These are phyloP conservation scores for Phalanger gymnotis DNA, from an alignment of 2,797 vertebrate species.

Conservation along the genomic window DNA sequence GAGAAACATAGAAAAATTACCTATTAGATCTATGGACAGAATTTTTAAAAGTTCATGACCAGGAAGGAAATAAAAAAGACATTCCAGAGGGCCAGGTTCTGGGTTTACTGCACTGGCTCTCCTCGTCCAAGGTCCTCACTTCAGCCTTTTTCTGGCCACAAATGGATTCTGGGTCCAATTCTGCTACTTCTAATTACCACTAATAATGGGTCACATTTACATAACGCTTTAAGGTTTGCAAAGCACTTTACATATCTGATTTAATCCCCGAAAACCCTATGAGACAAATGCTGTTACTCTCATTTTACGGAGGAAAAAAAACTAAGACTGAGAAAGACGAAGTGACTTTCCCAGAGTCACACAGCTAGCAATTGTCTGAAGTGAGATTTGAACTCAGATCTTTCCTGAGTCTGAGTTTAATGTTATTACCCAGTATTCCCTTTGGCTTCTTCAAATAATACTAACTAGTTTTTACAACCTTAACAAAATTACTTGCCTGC, in stretches of 20 bases:
- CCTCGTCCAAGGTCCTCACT: background rate
- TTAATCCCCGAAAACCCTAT: background rate
- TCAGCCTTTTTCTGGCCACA: background rate
- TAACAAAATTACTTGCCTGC: background rate
- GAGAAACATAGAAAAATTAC: background rate
- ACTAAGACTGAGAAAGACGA: background rate
- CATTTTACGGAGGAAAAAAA: background rate
- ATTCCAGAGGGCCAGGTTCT: background rate
- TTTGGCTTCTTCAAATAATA: background rate
- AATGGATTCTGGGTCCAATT: background rate
- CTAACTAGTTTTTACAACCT: background rate
- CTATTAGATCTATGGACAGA: background rate
- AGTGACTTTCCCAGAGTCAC: background rate
- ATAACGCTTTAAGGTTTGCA: background rate
- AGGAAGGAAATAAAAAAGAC: background rate
- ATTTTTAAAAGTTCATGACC: background rate
- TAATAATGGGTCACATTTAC: background rate
- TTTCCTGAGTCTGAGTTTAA: background rate
- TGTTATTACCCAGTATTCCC: background rate
- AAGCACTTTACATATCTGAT: background rate
- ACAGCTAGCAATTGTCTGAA: background rate
- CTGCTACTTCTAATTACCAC: background rate
- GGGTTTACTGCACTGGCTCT: background rate
- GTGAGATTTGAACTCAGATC: background rate
- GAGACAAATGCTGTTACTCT: background rate